Conservation (phyloP, 2,113 vertebrate genomes). For the Paramormyrops kingsleyae region DNA sequence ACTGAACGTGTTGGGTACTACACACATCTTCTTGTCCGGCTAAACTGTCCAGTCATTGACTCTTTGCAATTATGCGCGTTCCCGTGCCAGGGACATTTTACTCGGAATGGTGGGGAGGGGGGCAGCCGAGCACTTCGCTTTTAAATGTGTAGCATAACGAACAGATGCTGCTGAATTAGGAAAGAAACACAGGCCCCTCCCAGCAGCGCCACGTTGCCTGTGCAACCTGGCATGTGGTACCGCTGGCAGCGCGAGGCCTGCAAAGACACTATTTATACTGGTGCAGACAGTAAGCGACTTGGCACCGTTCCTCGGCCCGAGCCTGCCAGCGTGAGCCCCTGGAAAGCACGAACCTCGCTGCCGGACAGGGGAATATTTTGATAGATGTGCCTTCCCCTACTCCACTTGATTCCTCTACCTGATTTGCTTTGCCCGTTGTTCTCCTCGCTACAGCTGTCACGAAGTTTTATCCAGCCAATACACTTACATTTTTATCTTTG, state of each 20-base stretch:
- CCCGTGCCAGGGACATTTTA: slow-evolving; percentile 13
- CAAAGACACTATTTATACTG: slow-evolving; percentile 50
- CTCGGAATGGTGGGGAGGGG: slow-evolving; percentile 7
- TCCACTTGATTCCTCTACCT: neutral
- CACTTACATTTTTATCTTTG: neutral
- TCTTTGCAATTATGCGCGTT: slow-evolving; percentile 31
- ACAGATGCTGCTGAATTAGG: slow-evolving; percentile 77
- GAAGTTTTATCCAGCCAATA: slow-evolving; percentile 21
- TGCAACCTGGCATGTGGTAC: slow-evolving; percentile 63
- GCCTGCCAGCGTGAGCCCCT: slow-evolving; percentile 48
- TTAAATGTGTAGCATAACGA: slow-evolving; percentile 63
- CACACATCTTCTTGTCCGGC: neutral
- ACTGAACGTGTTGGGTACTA: neutral
- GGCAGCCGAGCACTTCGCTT: slow-evolving; percentile 41
- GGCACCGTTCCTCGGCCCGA: slow-evolving; percentile 47
- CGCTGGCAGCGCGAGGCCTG: slow-evolving; percentile 61
- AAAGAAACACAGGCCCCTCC: slow-evolving; percentile 72
- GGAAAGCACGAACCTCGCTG: slow-evolving; percentile 27
- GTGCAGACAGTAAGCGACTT: slow-evolving; percentile 68
- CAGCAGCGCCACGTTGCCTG: slow-evolving; percentile 67
- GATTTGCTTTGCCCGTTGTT: neutral
- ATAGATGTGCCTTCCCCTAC: slow-evolving; percentile 20
- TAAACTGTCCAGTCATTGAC: neutral
- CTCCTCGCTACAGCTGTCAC: neutral
- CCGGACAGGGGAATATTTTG: slow-evolving; percentile 27